Base-by-base conservation (phyloP, 2,113 vertebrate genomes). In the Notothenia rossii region DNA sequence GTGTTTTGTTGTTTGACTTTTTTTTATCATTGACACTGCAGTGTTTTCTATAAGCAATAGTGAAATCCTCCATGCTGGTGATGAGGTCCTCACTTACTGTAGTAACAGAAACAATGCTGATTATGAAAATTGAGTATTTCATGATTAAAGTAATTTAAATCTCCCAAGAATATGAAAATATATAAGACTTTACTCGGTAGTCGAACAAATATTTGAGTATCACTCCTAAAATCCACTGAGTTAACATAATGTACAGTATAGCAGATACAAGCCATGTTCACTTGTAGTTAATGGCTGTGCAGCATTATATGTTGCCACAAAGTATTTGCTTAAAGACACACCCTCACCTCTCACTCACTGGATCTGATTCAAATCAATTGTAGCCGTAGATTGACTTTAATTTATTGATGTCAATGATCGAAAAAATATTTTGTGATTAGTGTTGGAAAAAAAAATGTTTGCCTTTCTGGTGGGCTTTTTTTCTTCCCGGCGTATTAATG, bases 1-100 rank as follows among this genome's bases (percentile, higher is more conserved):
- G 63, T 78, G 55, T 61, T 54, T 66, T 82, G 67, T 77, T 81
- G 49, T 68, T 40, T 22, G 73, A 48, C 79, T 81, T 81, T 66
- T 66, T 92, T 91, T 88, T 83, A 89, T 93, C 78, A 77, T 75
- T 90, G 82, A 83, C 73, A 62, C 63, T 63, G 49, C 54, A 70
- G 56, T n/a, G 48, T 78, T 80, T 65, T 78, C 55, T 18, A 20
- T 8, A 22, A 7, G 1, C 9, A 15, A 55, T 1, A 33, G 10
- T 55, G 15, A 49, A 67, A 20, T 1, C 15, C 10, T 55, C 45
- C 14, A 18, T 6, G 17, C 10, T n/a, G 12, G 49, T 17, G n/a
- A 53, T 33, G 4, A 76, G 0, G 15, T 25, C 17, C 46, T 29
- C 51, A 2, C 5, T 50, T n/a, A n/a, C n/a, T n/a, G n/a, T n/a